Base-by-base conservation (phyloP, 2,113 vertebrate genomes). In the Pteropus alecto region DNA sequence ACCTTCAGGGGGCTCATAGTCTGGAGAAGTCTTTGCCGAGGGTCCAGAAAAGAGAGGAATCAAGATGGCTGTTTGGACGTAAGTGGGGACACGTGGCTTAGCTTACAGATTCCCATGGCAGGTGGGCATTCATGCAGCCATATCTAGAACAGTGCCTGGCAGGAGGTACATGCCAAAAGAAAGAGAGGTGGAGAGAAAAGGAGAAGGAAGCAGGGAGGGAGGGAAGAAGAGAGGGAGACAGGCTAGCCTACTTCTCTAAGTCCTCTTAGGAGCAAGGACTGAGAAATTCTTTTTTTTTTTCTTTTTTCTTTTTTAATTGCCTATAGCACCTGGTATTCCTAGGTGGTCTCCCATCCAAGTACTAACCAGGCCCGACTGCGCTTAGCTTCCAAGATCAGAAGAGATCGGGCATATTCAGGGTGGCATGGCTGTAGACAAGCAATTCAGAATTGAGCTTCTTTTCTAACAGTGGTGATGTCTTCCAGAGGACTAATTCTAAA, bases 391-490 rank as follows among this genome's bases (percentile, higher is more conserved):
- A 48, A 48, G 48, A 13, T 48, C 48, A 48, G 48, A 48, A 12
- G 48, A 48, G 48, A 48, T 48, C 1, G 48, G 48, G 48, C 48
- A 48, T 12, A 48, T 12, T 48, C 48, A 48, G 48, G 48, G 48
- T 48, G 48, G 48, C 48, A 14, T 48, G 48, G 48, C 48, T 12
- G 48, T 48, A 48, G 48, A 14, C 48, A 48, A 93, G 16, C 46
- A 12, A 4, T 10, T 56, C 61, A 38, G 71, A 79, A 14, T 0
- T 48, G 51, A 65, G n/a, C 38, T 54, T 43, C n/a, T 71, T 82
- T 82, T 73, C 86, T 97, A 71, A 35, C 43, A 87, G 73, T 7
- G 56, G 84, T 22, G 56, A 56, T 60, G 33, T 70, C 19, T 89
- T 95, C 84, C 74, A 79, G 21, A 46, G 60, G 24, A 71, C 54